phyloP scores from a whole-genome alignment of 2,113 vertebrate genomes.

The Telmatochromis brachygnathus region DNA sequence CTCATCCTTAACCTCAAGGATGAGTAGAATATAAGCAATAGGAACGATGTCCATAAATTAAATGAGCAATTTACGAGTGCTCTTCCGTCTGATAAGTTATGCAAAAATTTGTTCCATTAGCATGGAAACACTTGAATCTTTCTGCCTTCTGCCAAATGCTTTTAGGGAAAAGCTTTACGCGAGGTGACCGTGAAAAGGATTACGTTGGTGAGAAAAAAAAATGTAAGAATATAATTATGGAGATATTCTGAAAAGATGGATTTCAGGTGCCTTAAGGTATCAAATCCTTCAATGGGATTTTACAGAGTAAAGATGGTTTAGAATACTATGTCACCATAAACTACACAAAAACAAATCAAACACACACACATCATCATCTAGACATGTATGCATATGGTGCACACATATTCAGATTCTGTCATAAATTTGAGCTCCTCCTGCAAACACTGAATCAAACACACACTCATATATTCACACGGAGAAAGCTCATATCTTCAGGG shows the following conservation, averaged over 20 bases:
- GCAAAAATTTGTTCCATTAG: not conserved
- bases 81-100: not conserved
- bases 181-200: not conserved
- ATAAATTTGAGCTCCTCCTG: not conserved
- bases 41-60: not conserved
- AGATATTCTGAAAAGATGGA: not conserved
- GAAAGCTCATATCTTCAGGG: slow-evolving; percentile 36
- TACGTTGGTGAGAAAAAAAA: not conserved
- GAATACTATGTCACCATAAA: not conserved
- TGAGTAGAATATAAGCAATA: not conserved
- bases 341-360: not conserved
- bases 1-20: not conserved
- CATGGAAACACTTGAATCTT: not conserved
- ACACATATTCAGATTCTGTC: not conserved
- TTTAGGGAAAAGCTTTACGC: not conserved
- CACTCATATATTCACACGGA: not conserved
- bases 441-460: not conserved
- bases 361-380: not conserved
- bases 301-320: not conserved
- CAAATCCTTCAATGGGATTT: not conserved
- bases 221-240: not conserved
- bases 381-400: not conserved
- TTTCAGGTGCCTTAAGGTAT: not conserved
- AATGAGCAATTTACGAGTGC: not conserved
- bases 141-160: not conserved